Conservation (phyloP, 1,140 invertebrate species). For the Zaprionus taronus region DNA sequence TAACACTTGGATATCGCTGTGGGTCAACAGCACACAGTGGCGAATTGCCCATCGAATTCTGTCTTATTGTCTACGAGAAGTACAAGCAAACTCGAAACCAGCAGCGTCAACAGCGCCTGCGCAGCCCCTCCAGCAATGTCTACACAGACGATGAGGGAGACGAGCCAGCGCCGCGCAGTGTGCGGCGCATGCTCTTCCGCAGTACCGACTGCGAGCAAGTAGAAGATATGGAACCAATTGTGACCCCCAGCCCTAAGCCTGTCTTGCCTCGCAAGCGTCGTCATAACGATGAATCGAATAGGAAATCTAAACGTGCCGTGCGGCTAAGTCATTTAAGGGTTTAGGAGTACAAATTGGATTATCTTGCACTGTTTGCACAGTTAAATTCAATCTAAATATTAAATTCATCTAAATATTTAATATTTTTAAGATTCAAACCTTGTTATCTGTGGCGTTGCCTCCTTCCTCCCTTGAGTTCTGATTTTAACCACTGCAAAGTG, state of each 20-base stretch:
- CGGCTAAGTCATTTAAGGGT: conserved; percentile 20
- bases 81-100: not conserved
- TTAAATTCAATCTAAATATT: too few relatives aligned
- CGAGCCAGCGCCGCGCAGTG: conserved; percentile 6
- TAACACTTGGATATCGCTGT: conserved; percentile 50
- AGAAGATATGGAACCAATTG: not conserved
- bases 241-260: not conserved
- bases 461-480: not conserved
- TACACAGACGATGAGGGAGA: conserved; percentile 57
- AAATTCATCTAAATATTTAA: too few relatives aligned
- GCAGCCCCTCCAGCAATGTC: conserved; percentile 2
- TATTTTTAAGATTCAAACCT: not conserved
- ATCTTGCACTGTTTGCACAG: not conserved
- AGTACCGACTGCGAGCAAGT: not conserved
- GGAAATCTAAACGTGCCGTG: conserved; percentile 5
- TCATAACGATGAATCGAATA: not conserved
- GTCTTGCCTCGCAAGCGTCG: conserved; percentile 23
- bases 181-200: conserved; percentile 45
- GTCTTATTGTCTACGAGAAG: conserved; percentile 55
- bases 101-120: conserved; percentile 4
- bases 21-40: not conserved
- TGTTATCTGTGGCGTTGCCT: not conserved
- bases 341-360: conserved; percentile 8
- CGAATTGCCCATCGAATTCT: conserved; percentile 30
- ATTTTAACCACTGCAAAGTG: not conserved